Percentiles rank a stretch among this genome's conserved stretches.
phyloP scores from a whole-genome alignment of 2,888 invertebrate genomes.

The Phyto melanocephala region DNA sequence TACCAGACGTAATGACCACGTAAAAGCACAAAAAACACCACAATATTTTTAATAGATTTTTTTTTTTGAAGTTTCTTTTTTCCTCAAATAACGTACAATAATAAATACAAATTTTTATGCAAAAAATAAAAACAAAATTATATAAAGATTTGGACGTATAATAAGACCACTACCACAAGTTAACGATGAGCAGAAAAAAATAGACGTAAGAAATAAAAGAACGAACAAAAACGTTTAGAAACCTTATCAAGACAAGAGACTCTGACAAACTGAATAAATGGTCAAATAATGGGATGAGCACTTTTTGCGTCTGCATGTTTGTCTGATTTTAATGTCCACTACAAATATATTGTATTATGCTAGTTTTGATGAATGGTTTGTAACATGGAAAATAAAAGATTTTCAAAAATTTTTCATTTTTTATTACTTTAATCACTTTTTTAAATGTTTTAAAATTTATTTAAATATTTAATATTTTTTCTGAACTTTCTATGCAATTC shows the following conservation, averaged over 20 bases:
- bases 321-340: background rate
- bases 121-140: conserved; percentile 6
- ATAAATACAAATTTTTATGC: conserved; percentile 30
- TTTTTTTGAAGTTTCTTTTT: background rate
- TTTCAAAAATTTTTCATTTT: no score
- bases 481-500: no score
- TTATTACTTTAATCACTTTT: no score
- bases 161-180: conserved; percentile 56
- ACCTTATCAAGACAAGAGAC: conserved; percentile 79
- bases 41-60: background rate
- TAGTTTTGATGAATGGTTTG: background rate
- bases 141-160: conserved; percentile 37
- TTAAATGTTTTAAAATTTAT: no score
- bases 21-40: conserved; percentile 55
- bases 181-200: conserved; percentile 64
- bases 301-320: conserved; percentile 39
- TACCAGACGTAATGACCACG: conserved; percentile 55
- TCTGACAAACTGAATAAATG: conserved; percentile 76
- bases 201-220: conserved; percentile 45
- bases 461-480: no score
- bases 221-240: conserved; percentile 65
- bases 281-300: conserved; percentile 52
- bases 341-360: background rate
- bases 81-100: background rate
- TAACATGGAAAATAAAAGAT: background rate